Evolutionary conservation across 2,888 invertebrate genomes (phyloP).

Genomic region (Stenoptilia bipunctidactyla): DNA sequence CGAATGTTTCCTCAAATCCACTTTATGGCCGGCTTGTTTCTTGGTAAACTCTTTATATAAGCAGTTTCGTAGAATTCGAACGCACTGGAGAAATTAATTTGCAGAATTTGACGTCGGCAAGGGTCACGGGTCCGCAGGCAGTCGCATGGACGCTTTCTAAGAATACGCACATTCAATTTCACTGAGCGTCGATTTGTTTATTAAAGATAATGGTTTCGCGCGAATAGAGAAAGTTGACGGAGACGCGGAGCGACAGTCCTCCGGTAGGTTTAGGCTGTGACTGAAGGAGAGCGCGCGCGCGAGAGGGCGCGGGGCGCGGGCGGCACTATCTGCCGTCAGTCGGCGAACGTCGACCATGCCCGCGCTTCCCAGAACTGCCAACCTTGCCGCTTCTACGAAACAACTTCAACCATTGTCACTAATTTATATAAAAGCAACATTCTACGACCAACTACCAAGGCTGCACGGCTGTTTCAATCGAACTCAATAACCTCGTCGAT

Average conservation of each 20-base stretch:
- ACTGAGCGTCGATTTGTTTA: constrained; percentile 50
- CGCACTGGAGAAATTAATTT: constrained; percentile 65
- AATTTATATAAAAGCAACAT: constrained; percentile 49
- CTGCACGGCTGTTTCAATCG: too few species aligned
- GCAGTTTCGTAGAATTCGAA: constrained; percentile 62
- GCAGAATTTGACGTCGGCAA: constrained; percentile 52
- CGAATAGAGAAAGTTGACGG: constrained; percentile 65
- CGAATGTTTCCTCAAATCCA: constrained; percentile 65
- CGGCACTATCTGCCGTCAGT: constrained; percentile 22
- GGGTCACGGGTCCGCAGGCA: constrained; percentile 42
- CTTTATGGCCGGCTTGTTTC: constrained; percentile 63
- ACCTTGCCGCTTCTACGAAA: constrained; percentile 63
- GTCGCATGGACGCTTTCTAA: constrained; percentile 52
- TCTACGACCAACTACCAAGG: neutral
- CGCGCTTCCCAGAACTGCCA: constrained; percentile 59
- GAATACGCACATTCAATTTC: constrained; percentile 63
- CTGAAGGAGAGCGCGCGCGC: constrained; percentile 25
- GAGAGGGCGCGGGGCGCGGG: constrained; percentile 16
- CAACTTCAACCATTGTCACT: constrained; percentile 64
- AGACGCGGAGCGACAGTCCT: constrained; percentile 29
- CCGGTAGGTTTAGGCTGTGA: constrained; percentile 40
- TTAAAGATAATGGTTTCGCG: constrained; percentile 61
- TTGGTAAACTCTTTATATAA: constrained; percentile 66
- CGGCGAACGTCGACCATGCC: constrained; percentile 31
- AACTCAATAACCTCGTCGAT: too few species aligned